A percentile compares a stretch with the other conserved stretches of the same genome.
Conservation (phyloP, 2,797 vertebrate species). For the Ammospiza maritima region DNA sequence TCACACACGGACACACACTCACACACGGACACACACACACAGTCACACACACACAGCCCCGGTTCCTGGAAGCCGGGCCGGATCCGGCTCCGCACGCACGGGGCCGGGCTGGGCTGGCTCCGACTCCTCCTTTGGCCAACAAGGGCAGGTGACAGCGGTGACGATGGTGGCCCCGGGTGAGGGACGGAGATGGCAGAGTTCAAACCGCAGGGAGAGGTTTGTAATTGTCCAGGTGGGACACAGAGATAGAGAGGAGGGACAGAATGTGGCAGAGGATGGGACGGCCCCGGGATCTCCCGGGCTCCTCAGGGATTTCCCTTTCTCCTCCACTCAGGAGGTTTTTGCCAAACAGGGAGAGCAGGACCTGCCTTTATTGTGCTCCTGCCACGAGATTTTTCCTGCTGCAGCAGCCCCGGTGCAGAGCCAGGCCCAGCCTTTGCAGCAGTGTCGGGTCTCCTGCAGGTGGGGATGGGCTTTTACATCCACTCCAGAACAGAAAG, state of each 20-base stretch:
- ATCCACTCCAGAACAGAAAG: too few species aligned
- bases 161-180: rapidly evolving
- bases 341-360: not conserved
- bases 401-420: not conserved
- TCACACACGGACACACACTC: too few species aligned
- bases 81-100: not conserved
- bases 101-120: not conserved
- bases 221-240: not conserved
- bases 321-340: not conserved
- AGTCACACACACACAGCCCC: not conserved
- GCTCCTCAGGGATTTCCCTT: not conserved
- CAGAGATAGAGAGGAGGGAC: not conserved
- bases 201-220: not conserved
- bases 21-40: too few species aligned
- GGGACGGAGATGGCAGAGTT: not conserved
- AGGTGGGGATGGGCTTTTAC: not conserved
- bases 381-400: not conserved
- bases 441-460: rapidly evolving
- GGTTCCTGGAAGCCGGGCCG: constrained; percentile 48
- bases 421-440: not conserved
- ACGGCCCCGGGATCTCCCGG: rapidly evolving
- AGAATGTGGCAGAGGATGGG: not conserved
- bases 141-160: not conserved
- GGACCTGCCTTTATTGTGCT: not conserved
- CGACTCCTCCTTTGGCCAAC: constrained; percentile 63